Evolutionary conservation across 2,113 vertebrate genomes (phyloP), one percentile per base, ranked within the genome.

Genomic region (Dasyurus viverrinus): DNA sequence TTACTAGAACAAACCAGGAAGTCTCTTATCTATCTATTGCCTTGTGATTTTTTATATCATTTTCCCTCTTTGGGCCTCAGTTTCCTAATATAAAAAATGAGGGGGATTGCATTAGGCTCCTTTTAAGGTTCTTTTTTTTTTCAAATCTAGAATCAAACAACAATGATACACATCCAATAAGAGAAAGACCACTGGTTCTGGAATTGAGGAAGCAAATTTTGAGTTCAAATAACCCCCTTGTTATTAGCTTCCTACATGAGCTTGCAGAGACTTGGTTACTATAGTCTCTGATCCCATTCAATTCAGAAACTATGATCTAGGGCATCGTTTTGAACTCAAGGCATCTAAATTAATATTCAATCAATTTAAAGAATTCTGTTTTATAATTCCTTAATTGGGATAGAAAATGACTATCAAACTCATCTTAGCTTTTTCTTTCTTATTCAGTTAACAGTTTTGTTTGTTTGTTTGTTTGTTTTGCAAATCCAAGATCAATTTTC

Each of bases 321-420:
- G 5, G n/a, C 14, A n/a, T 36, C 36, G 36, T 76, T n/a, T 76
- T 6, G 16, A 76, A 76, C 30, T 1, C 60, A 76, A 76, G n/a
- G 2, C 1, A n/a, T 76, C 60, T n/a, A 76, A n/a, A n/a, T 19
- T n/a, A 14, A 76, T 76, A n/a, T 76, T 95, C 97, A 97, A 93
- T 93, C 93, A 95, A 97, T 54, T 53, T 93, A 93, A 98, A 94
- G 93, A 96, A 95, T 96, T 97, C 84, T 91, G 89, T 97, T 93
- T 94, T 95, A 92, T 95, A 91, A 96, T 94, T 92, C 89, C 95
- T 96, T 94, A 95, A 94, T 91, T 50, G 93, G 92, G 84, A 90
- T 92, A 95, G 52, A 91, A 96, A 90, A 92, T 95, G 96, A 90
- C 93, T 95, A 91, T 96, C 92, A 96, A 95, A 60, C 84, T 52